phyloP scores from a whole-genome alignment of 2,797 vertebrate genomes.

The Sebastes umbrosus region DNA sequence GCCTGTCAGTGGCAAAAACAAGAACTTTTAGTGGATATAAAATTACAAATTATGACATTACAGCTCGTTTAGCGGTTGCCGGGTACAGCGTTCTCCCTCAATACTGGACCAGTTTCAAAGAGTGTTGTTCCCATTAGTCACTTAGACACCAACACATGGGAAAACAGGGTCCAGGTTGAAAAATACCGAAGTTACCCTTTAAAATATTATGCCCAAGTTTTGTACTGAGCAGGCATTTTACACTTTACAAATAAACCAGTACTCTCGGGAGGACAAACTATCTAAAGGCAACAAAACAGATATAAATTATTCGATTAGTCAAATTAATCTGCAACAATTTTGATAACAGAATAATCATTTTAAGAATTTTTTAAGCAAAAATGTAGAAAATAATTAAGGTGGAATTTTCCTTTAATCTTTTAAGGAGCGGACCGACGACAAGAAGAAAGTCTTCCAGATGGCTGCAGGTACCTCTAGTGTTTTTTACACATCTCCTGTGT shows the following conservation, averaged over 20 bases:
- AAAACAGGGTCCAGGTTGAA: no score
- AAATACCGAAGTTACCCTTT: no score
- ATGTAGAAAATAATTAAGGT: not conserved
- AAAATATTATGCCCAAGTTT: no score
- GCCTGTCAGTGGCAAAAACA: no score
- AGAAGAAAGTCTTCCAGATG: conserved; percentile 94
- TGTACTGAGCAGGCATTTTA: not conserved
- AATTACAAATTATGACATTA: no score
- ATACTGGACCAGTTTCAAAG: no score
- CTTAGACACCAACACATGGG: no score
- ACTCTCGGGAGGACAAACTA: not conserved
- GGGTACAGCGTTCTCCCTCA: no score
- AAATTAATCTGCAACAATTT: not conserved
- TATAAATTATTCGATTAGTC: not conserved
- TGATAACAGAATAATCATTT: not conserved
- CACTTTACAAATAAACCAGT: not conserved
- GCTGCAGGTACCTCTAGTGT: conserved; percentile 83
- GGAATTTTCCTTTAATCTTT: not conserved
- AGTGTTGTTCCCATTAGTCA: no score
- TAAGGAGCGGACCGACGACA: conserved; percentile 94
- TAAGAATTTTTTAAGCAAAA: not conserved
- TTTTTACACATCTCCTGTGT: not conserved
- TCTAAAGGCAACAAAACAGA: not conserved
- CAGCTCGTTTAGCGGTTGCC: no score
- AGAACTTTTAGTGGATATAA: no score